phyloP scores from a whole-genome alignment of 2,113 vertebrate genomes.

The Lampris megalopsis region DNA sequence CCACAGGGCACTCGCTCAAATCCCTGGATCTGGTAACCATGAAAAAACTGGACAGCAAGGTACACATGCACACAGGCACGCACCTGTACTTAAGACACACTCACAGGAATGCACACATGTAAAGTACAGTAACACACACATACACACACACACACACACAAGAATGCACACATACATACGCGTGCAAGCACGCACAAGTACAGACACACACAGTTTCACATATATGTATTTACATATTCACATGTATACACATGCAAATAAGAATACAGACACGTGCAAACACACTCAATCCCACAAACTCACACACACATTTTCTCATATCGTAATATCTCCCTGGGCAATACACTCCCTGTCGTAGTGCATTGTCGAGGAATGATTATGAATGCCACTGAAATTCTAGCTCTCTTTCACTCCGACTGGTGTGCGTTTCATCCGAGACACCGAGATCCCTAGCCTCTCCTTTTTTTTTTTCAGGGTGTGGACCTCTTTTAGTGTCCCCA shows the following conservation, averaged over 20 bases:
- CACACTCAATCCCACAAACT: not conserved
- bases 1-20: constrained; percentile 96
- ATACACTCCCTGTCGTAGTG: not conserved
- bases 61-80: constrained; percentile 44
- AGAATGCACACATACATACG: not conserved
- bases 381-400: constrained; percentile 38
- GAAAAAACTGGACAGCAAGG: constrained; percentile 99
- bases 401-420: constrained; percentile 21
- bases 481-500: constrained; percentile 11
- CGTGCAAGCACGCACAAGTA: not conserved
- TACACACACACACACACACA: not conserved
- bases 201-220: not conserved
- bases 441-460: constrained; percentile 23
- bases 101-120: not conserved
- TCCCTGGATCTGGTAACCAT: constrained; percentile 97
- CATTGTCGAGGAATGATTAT: constrained; percentile 33
- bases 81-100: not conserved
- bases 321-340: not conserved
- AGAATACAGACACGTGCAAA: not conserved
- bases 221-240: not conserved
- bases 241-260: not conserved
- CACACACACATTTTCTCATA: not conserved
- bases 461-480: constrained; percentile 19
- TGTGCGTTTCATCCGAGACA: constrained; percentile 41
- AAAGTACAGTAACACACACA: not conserved